Conservation (phyloP, 1,140 invertebrate species). For the Oscheius sp. region DNA sequence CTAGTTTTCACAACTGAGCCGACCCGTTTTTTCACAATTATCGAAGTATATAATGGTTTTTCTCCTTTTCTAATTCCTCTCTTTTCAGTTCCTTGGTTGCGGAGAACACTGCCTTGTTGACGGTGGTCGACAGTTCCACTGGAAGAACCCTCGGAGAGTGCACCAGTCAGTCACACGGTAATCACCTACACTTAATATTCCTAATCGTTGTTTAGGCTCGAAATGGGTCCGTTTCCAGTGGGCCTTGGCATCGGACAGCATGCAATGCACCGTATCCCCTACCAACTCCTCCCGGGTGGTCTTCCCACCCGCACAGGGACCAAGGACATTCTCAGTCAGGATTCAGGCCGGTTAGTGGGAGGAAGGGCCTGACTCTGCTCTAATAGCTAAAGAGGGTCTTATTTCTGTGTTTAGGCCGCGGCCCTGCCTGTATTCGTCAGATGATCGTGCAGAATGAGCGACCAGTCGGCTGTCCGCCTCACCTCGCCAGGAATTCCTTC, state of each 20-base stretch:
- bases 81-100: conserved; percentile 40
- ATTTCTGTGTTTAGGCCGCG: conserved; percentile 31
- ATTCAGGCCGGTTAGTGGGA: conserved; percentile 31
- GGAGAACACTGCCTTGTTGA: conserved; percentile 41
- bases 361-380: not conserved
- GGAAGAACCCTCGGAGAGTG: conserved; percentile 42
- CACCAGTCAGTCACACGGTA: conserved; percentile 22
- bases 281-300: conserved; percentile 10
- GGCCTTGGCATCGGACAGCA: conserved; percentile 31
- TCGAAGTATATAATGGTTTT: too few relatives aligned
- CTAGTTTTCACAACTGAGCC: too few relatives aligned
- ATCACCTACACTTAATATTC: not conserved
- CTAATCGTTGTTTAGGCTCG: not conserved
- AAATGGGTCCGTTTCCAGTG: conserved; percentile 37
- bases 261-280: conserved; percentile 43
- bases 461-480: conserved; percentile 44
- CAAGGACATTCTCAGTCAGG: conserved; percentile 33
- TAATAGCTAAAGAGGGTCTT: not conserved
- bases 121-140: conserved; percentile 42
- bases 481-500: conserved; percentile 38
- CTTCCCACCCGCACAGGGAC: conserved; percentile 9
- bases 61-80: too few relatives aligned
- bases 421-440: conserved; percentile 45
- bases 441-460: conserved; percentile 41
- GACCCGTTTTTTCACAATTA: too few relatives aligned